phyloP scores from a whole-genome alignment of 2,888 invertebrate species.

The Epirrhoe alternata region DNA sequence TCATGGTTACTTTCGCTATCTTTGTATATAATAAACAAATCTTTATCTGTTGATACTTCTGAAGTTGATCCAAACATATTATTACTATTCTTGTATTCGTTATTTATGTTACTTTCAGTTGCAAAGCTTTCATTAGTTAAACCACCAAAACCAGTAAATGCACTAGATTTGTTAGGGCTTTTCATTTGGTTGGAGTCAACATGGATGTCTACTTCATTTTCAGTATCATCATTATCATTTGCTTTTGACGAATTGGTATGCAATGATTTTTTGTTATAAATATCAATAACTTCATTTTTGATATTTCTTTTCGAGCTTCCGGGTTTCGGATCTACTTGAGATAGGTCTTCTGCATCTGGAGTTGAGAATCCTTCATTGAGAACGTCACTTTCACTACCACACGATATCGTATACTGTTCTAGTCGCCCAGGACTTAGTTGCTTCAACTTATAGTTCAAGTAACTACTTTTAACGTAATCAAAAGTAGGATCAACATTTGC shows the following conservation, averaged over 20 bases:
- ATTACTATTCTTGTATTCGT: conserved; percentile 33
- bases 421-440: conserved; percentile 56
- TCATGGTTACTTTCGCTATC: conserved; percentile 58
- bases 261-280: conserved; percentile 58
- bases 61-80: conserved; percentile 45
- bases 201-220: conserved; percentile 15
- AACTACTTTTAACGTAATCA: conserved; percentile 58
- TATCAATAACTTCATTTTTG: conserved; percentile 53
- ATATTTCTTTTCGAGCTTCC: conserved; percentile 21
- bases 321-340: conserved; percentile 25
- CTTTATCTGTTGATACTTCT: conserved; percentile 55
- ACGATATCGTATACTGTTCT: conserved; percentile 63
- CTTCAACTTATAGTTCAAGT: conserved; percentile 66
- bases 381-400: conserved; percentile 39
- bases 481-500: conserved; percentile 60
- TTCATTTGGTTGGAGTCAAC: conserved; percentile 19
- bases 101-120: conserved; percentile 28
- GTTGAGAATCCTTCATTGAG: conserved; percentile 8
- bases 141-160: conserved; percentile 41
- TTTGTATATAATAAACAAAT: conserved; percentile 67
- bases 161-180: conserved; percentile 42
- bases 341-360: conserved; percentile 10
- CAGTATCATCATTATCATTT: conserved; percentile 40
- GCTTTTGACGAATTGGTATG: conserved; percentile 54
- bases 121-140: conserved; percentile 33